Conservation (phyloP, 2,113 vertebrate species). For the Psephotus haematonotus region DNA sequence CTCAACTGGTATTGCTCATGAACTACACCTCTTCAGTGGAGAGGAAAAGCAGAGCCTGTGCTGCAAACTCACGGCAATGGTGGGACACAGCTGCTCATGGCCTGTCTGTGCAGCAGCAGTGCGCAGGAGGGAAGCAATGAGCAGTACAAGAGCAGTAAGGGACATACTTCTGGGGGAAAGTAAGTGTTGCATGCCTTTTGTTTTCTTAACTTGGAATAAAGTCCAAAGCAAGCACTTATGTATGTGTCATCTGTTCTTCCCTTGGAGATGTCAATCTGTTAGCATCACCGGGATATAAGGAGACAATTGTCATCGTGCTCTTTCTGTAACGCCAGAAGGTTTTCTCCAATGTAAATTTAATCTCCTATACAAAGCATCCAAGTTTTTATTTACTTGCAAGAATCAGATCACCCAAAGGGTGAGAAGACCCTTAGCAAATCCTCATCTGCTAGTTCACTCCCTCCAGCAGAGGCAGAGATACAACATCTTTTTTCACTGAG, state of each 20-base stretch:
- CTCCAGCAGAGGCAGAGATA: not conserved
- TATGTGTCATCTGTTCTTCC: not conserved
- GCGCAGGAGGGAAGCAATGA: not conserved
- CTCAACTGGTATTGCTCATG: not conserved
- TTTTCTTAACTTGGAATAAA: not conserved
- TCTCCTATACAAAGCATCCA: not conserved
- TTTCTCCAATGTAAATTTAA: not conserved
- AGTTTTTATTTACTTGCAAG: not conserved
- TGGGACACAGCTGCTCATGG: accelerated
- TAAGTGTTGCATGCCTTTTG: not conserved
- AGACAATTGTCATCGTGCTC: not conserved
- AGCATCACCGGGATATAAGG: not conserved
- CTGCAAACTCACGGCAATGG: accelerated
- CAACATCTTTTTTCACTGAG: not conserved
- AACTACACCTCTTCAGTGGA: not conserved
- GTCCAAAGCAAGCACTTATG: not conserved
- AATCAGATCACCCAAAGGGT: not conserved
- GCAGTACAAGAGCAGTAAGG: not conserved
- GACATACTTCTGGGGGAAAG: not conserved
- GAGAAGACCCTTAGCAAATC: not conserved
- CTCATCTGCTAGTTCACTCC: not conserved
- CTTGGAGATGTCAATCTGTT: not conserved
- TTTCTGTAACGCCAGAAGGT: not conserved
- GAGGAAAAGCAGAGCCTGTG: not conserved
- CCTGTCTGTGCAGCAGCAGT: not conserved